These are phyloP conservation scores for Cepaea nemoralis DNA, from an alignment of 1,140 invertebrate species.

Conservation along the genomic window DNA sequence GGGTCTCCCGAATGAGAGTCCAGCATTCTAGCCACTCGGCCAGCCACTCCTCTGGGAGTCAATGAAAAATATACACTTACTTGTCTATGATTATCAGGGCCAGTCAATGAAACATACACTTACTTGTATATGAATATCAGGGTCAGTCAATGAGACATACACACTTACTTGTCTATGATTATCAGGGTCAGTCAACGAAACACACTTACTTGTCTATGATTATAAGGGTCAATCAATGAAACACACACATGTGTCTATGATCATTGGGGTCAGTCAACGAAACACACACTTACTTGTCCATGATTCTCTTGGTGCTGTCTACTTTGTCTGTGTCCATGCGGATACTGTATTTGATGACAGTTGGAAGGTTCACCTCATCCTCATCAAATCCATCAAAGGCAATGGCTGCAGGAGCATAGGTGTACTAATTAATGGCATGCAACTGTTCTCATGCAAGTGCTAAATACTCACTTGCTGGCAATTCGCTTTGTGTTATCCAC, in stretches of 20 bases:
- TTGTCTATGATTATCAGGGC: not conserved
- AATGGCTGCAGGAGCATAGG: slow-evolving; percentile 18
- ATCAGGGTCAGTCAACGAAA: too few species aligned
- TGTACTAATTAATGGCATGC: not conserved
- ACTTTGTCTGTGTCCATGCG: slow-evolving; percentile 76
- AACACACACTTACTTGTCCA: slow-evolving; percentile 57
- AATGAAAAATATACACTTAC: too few species aligned
- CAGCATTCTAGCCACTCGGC: too few species aligned
- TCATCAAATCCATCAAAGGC: slow-evolving; percentile 18
- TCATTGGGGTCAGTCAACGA: too few species aligned
- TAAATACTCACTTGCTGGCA: slow-evolving; percentile 57
- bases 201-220: not conserved
- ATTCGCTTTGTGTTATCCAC: slow-evolving; percentile 75
- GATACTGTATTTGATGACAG: slow-evolving; percentile 75
- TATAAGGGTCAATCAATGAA: not conserved
- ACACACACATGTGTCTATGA: not conserved
- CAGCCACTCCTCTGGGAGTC: too few species aligned
- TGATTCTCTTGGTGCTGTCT: slow-evolving; percentile 74
- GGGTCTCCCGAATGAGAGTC: too few species aligned
- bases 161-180: too few species aligned
- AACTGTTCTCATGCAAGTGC: not conserved
- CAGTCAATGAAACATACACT: not conserved
- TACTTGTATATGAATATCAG: not conserved
- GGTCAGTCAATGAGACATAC: too few species aligned
- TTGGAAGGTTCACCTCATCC: slow-evolving; percentile 67